Percentiles rank a stretch among this genome's conserved stretches.
phyloP scores from a whole-genome alignment of 2,888 invertebrate species.

The Abrostola triplasia region DNA sequence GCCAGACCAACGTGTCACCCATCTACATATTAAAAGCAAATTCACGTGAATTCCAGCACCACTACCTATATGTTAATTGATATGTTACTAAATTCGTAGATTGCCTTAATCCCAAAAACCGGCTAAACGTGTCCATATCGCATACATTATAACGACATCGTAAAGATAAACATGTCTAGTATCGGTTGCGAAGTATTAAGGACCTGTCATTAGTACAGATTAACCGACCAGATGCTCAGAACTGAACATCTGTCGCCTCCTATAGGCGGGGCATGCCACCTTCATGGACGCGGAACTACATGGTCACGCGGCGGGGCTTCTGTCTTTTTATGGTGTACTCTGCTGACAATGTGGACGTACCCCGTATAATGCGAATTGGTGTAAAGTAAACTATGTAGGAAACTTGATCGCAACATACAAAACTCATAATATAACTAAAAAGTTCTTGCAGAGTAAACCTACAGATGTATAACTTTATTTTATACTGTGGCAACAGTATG shows the following conservation, averaged over 20 bases:
- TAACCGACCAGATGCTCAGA: not conserved
- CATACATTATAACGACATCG: constrained; percentile 8
- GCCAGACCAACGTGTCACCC: no score
- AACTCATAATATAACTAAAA: not conserved
- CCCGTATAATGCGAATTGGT: no score
- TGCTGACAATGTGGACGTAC: no score
- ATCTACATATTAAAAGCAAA: no score
- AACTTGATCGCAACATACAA: no score
- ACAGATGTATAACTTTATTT: not conserved
- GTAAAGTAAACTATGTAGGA: not conserved
- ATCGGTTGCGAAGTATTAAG: not conserved
- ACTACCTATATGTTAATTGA: not conserved
- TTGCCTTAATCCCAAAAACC: constrained; percentile 6
- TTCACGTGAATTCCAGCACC: no score
- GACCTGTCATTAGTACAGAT: not conserved
- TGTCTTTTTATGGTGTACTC: not conserved
- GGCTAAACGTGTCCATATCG: constrained; percentile 1
- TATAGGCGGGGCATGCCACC: no score
- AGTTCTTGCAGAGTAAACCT: constrained; percentile 3
- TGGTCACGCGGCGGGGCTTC: not conserved
- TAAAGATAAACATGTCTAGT: not conserved
- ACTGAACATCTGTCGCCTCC: not conserved
- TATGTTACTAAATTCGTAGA: constrained; percentile 1
- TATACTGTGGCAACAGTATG: not conserved
- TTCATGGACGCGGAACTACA: not conserved